Evolutionary conservation across 2,888 invertebrate genomes (phyloP).

Genomic region (Brachycybe producta): DNA sequence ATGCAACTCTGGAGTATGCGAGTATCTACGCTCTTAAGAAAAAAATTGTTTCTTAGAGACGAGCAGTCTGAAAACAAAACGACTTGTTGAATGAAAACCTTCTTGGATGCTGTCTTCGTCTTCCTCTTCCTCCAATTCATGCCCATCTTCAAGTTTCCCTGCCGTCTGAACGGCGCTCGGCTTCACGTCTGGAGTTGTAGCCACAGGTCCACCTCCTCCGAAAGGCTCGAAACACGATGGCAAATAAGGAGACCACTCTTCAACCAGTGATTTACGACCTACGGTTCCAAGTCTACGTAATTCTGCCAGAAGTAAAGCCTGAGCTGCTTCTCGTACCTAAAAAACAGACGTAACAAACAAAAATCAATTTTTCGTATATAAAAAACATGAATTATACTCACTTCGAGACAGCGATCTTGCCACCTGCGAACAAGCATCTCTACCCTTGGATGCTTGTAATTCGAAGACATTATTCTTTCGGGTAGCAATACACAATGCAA

Average conservation of each 20-base stretch:
- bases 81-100: conserved; percentile 12
- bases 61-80: background rate
- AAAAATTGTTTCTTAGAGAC: background rate
- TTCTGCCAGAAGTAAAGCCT: conserved; percentile 87
- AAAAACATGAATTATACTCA: conserved; percentile 30
- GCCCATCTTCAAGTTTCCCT: conserved; percentile 40
- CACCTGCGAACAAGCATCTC: conserved; percentile 95
- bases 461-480: conserved; percentile 63
- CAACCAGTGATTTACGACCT: conserved; percentile 82
- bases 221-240: conserved; percentile 52
- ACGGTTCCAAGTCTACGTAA: conserved; percentile 74
- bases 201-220: background rate
- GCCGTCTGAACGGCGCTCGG: background rate
- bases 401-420: conserved; percentile 98
- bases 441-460: conserved; percentile 87
- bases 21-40: no score
- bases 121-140: conserved; percentile 48
- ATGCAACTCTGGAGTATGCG: no score
- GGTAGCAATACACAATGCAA: conserved; percentile 91
- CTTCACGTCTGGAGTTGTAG: background rate
- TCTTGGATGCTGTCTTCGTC: conserved; percentile 29
- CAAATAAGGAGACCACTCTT: conserved; percentile 90
- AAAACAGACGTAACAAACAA: conserved; percentile 12
- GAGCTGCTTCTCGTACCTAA: conserved; percentile 79
- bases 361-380: background rate